These are phyloP conservation scores for Ctenosaura bakeri DNA, from an alignment of 2,797 vertebrate genomes.

Conservation along the genomic window DNA sequence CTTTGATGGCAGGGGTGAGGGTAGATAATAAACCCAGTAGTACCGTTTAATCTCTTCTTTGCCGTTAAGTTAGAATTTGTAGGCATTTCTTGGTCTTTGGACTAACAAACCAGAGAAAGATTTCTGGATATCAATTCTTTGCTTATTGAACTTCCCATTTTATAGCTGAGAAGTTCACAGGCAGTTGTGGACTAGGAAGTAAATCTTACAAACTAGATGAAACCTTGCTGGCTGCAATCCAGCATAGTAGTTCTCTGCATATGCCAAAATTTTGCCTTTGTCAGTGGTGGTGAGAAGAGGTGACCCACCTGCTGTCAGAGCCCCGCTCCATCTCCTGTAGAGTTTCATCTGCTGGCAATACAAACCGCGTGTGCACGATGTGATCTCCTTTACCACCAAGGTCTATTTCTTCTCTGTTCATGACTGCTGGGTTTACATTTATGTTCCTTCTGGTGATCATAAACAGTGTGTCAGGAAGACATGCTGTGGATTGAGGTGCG, in stretches of 20 bases:
- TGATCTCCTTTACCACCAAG: not conserved
- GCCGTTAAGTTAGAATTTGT: constrained; percentile 23
- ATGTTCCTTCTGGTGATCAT: not conserved
- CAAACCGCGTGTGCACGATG: not conserved
- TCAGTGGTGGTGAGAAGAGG: not conserved
- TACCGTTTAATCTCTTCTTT: constrained; percentile 43
- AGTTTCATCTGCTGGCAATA: not conserved
- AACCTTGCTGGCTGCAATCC: not conserved
- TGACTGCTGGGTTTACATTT: not conserved
- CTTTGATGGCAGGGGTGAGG: not conserved
- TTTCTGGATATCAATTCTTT: not conserved
- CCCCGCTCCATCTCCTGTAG: not conserved
- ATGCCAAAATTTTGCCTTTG: not conserved
- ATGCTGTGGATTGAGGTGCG: not conserved
- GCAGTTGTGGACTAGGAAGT: not conserved
- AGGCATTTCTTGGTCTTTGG: constrained; percentile 5
- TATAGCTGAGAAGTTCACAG: not conserved
- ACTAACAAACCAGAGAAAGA: constrained; percentile 34
- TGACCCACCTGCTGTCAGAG: not conserved
- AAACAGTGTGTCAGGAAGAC: not conserved
- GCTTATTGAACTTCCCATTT: not conserved
- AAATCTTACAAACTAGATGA: not conserved
- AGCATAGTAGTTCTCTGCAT: too few relatives aligned
- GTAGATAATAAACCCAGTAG: constrained; percentile 12
- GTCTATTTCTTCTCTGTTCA: not conserved